Evolutionary conservation across 2,888 invertebrate genomes (phyloP).

Genomic region (Ecliptopera silaceata): DNA sequence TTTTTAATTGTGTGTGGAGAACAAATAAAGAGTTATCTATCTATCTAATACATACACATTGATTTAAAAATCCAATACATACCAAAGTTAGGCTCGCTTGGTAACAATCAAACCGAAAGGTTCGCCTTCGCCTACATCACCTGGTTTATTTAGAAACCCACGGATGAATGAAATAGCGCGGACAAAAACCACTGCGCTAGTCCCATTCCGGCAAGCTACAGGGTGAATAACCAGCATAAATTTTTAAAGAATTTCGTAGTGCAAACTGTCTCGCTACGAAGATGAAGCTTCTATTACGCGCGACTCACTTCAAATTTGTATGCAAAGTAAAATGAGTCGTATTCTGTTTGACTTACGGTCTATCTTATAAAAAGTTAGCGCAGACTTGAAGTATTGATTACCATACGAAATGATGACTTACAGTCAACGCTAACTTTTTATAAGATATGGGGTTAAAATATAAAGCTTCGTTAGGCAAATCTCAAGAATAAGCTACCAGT

Average conservation of each 20-base stretch:
- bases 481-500: too few species aligned
- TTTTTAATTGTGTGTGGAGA: too few species aligned
- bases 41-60: too few species aligned
- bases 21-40: too few species aligned
- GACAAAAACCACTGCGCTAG: constrained; percentile 40
- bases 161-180: constrained; percentile 35
- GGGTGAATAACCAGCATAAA: constrained; percentile 57
- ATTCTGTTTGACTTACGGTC: background rate
- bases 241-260: constrained; percentile 59
- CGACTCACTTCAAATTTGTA: background rate
- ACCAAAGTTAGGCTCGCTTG: too few species aligned
- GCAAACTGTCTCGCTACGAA: constrained; percentile 55
- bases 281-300: constrained; percentile 46
- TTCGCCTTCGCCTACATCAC: background rate
- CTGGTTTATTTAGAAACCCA: constrained; percentile 11
- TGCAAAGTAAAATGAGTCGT: constrained; percentile 2
- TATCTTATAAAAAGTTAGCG: background rate
- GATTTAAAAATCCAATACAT: too few species aligned
- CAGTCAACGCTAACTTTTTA: too few species aligned
- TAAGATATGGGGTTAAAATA: too few species aligned
- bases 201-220: constrained; percentile 39
- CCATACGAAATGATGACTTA: too few species aligned
- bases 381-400: too few species aligned
- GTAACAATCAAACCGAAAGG: constrained; percentile 2
- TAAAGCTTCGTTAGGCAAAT: too few species aligned